Base-by-base conservation (phyloP, 2,888 invertebrate species). In the Campaea margaritaria region DNA sequence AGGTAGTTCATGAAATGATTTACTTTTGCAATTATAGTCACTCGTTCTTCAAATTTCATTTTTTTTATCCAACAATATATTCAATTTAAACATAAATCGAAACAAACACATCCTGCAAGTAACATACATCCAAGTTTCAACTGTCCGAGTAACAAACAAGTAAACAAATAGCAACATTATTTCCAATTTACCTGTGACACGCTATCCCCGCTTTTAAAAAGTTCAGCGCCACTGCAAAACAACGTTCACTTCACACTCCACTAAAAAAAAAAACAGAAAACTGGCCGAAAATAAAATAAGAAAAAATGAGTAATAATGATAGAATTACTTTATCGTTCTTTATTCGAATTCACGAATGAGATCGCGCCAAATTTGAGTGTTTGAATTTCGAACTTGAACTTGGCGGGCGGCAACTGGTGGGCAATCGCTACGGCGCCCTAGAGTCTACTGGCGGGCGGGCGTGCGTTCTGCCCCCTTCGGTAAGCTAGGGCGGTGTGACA, bases 391-490 rank as follows among this genome's bases (percentile, higher is more conserved):
- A 79, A 79, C 79, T 81, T 79, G 81, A 81, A 80, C 76, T 78
- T 78, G 64, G 58, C 56, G 57, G 65, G 69, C 70, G 65, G 80
- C 82, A 83, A 83, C 83, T 82, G 69, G 83, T 83, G 83, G 83
- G 79, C 76, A 77, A 64, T 79, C 78, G 55, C 70, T 62, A 39
- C 77, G 83, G 79, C 83, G 83, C 81, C 83, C 75, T 66, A 75
- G 51, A 73, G 83, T 83, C 82, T 82, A 83, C 83, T 83, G 82
- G 71, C 75, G 80, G 76, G 69, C 74, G 71, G 71, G 71, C 72
- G 76, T 57, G 51, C 48, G 42, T 41, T 12, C 55, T 49, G 46
- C 39, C 48, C 46, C 45, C 31, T 44, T 44, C 46, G 46, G 42
- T 9, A 44, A 43, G 56, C 52, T 50, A 15, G 38, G 14, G 39